A percentile compares a stretch with the other conserved stretches of the same genome.
These are phyloP conservation scores for Sphaerodactylus townsendi DNA, from an alignment of 2,113 vertebrate species.

Conservation along the genomic window DNA sequence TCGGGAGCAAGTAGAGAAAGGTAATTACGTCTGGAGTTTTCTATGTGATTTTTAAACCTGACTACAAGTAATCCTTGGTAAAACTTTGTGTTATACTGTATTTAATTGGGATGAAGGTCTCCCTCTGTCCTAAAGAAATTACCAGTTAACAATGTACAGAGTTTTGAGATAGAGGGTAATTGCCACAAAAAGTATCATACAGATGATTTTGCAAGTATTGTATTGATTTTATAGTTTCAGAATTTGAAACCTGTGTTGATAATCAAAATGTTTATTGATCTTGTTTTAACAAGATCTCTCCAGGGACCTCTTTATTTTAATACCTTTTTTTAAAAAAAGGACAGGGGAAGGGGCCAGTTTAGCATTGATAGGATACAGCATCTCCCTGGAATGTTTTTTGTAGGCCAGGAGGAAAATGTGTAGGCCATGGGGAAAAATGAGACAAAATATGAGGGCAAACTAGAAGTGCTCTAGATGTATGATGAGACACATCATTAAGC, in stretches of 20 bases:
- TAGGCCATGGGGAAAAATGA: not conserved
- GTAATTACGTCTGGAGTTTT: conserved; percentile 62
- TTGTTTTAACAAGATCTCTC: not conserved
- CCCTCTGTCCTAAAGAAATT: not conserved
- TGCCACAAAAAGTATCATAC: not conserved
- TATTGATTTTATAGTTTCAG: not conserved
- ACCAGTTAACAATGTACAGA: not conserved
- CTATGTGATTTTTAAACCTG: not conserved
- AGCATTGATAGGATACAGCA: not conserved
- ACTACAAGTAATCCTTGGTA: not conserved
- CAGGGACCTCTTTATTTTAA: not conserved
- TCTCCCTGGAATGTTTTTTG: not conserved
- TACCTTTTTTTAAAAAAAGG: not conserved
- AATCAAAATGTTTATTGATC: not conserved
- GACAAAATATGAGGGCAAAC: not conserved
- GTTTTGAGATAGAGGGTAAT: fast-evolving
- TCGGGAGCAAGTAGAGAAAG: conserved; percentile 96
- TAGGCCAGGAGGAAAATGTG: not conserved
- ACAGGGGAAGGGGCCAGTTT: not conserved
- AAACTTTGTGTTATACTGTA: not conserved
- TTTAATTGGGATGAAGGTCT: not conserved
- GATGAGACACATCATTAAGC: not conserved
- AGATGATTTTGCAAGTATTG: not conserved
- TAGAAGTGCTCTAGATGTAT: too few species aligned
- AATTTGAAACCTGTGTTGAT: not conserved